These are phyloP conservation scores for Otus sunia DNA, from an alignment of 2,113 vertebrate species.

Conservation along the genomic window DNA sequence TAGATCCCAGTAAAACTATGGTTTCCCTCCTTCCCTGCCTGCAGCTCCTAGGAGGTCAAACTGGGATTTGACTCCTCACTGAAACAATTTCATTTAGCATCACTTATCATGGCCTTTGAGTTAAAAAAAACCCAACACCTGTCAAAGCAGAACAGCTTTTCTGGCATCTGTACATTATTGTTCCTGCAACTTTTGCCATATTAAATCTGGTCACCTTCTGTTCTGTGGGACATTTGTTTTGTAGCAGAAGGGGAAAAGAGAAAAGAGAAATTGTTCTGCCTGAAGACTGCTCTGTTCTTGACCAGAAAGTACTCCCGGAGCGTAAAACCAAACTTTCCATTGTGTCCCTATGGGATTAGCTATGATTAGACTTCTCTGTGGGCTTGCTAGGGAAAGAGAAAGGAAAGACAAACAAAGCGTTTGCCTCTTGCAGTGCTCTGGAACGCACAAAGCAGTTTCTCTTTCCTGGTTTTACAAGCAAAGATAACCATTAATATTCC, in stretches of 20 bases:
- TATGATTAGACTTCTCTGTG: conserved; percentile 62
- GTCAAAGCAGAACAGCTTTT: not conserved
- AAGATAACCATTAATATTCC: conserved; percentile 46
- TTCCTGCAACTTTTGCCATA: not conserved
- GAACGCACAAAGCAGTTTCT: not conserved
- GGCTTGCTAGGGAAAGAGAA: conserved; percentile 51
- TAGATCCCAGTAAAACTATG: not conserved
- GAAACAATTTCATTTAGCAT: not conserved
- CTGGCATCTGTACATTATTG: not conserved
- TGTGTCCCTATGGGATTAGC: conserved; percentile 56
- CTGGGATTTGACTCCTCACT: not conserved
- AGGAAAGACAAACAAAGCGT: conserved; percentile 55
- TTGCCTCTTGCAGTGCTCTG: conserved; percentile 29
- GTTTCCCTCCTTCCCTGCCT: not conserved
- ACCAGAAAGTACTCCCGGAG: conserved; percentile 17
- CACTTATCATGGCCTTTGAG: not conserved
- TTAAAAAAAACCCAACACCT: not conserved
- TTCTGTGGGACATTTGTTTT: not conserved
- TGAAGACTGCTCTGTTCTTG: not conserved
- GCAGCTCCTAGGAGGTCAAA: not conserved
- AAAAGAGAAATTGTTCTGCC: not conserved
- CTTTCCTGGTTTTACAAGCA: conserved; percentile 3
- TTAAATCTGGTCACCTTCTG: not conserved
- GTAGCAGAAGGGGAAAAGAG: not conserved
- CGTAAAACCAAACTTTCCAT: conserved; percentile 43